These are phyloP conservation scores for Hydroisotoma schaefferi DNA, from an alignment of 2,888 invertebrate genomes.

Conservation along the genomic window DNA sequence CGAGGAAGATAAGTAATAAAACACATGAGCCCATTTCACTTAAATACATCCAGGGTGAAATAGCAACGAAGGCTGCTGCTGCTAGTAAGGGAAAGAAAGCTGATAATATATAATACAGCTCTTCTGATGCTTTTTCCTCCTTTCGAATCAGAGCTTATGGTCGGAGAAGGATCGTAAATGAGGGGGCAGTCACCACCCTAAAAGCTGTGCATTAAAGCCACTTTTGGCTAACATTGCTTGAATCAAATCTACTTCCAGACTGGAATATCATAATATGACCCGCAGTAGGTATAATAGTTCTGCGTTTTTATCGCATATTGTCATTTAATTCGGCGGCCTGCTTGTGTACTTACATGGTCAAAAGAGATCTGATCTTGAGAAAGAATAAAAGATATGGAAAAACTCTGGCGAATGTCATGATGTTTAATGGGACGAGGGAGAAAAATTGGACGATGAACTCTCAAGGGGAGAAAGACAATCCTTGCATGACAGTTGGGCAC, in stretches of 20 bases:
- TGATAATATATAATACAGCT: too few relatives aligned
- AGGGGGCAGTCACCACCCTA: not conserved
- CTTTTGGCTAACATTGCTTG: not conserved
- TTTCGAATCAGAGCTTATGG: constrained; percentile 5
- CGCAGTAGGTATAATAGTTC: too few relatives aligned
- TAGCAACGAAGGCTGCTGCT: too few relatives aligned
- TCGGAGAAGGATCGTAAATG: not conserved
- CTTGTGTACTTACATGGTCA: not conserved
- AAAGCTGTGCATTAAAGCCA: not conserved
- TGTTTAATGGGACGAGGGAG: constrained; percentile 37
- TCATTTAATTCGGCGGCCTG: too few relatives aligned
- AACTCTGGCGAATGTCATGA: constrained; percentile 20
- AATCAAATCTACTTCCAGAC: too few relatives aligned
- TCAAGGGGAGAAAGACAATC: constrained; percentile 15
- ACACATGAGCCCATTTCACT: too few relatives aligned
- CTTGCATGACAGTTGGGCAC: not conserved
- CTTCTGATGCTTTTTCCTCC: too few relatives aligned
- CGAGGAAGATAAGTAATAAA: too few relatives aligned
- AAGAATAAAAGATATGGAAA: constrained; percentile 34
- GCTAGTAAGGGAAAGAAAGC: too few relatives aligned
- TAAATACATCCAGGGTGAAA: too few relatives aligned
- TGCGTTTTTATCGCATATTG: too few relatives aligned
- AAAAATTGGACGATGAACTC: constrained; percentile 23
- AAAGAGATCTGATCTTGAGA: constrained; percentile 29
- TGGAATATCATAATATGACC: too few relatives aligned